Evolutionary conservation across 2,888 invertebrate genomes (phyloP).

Genomic region (Vandiemenella viatica): DNA sequence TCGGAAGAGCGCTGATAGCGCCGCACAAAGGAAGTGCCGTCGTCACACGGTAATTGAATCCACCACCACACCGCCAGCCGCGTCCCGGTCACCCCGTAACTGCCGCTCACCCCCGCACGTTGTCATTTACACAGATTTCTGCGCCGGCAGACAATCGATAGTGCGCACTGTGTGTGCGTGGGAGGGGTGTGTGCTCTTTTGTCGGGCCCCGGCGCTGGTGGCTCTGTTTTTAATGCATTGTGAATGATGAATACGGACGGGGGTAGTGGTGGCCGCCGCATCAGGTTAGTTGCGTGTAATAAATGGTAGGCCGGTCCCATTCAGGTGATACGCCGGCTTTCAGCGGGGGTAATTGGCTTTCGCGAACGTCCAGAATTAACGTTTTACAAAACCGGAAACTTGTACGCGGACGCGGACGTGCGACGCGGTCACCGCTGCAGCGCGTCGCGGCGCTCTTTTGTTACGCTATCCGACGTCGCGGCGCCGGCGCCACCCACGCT

Average conservation of each 20-base stretch:
- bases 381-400: neutral
- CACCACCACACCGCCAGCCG: neutral
- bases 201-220: neutral
- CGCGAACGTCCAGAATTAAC: neutral
- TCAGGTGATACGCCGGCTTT: neutral
- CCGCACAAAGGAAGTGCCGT: conserved; percentile 13
- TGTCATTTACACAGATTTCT: neutral
- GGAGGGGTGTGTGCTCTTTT: neutral
- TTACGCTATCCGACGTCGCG: neutral
- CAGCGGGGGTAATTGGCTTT: neutral
- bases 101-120: neutral
- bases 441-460: neutral
- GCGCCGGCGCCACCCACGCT: neutral
- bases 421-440: no score
- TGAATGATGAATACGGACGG: neutral
- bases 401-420: no score
- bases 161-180: neutral
- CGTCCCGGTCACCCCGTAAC: no score
- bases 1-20: conserved; percentile 11
- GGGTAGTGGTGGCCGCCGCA: no score
- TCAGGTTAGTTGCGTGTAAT: neutral
- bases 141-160: neutral
- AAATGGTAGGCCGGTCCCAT: neutral
- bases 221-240: neutral
- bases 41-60: conserved; percentile 13